Conservation (phyloP, 2,113 vertebrate genomes). For the Pampusana beccarii region DNA sequence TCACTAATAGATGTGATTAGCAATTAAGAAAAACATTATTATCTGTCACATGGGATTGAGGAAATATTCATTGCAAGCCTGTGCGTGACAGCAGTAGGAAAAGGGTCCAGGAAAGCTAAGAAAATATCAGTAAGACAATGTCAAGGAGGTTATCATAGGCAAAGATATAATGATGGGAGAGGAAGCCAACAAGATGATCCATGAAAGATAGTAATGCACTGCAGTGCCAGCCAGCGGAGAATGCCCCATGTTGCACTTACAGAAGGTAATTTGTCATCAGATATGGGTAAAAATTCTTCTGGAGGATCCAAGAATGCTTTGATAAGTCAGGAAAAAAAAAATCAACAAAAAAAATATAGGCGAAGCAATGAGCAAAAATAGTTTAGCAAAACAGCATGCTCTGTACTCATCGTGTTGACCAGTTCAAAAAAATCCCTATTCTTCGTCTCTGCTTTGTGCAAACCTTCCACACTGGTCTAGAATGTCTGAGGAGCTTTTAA, state of each 20-base stretch:
- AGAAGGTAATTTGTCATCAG: constrained; percentile 14
- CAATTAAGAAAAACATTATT: constrained; percentile 70
- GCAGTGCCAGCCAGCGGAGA: background rate
- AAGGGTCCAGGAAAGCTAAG: constrained; percentile 1
- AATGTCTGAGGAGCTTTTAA: constrained; percentile 2
- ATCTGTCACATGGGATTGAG: constrained; percentile 30
- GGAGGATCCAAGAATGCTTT: background rate
- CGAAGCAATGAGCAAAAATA: background rate
- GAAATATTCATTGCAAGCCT: constrained; percentile 29
- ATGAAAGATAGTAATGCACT: constrained; percentile 4
- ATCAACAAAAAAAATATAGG: background rate
- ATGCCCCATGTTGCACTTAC: background rate
- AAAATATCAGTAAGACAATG: constrained; percentile 5
- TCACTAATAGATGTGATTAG: constrained; percentile 57
- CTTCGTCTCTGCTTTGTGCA: background rate
- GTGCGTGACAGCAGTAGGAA: background rate
- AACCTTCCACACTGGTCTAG: background rate
- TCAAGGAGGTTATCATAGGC: background rate
- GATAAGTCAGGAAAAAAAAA: background rate
- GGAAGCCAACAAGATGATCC: constrained; percentile 19
- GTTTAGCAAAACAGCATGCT: background rate
- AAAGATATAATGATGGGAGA: background rate
- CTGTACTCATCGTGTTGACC: background rate
- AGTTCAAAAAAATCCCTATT: background rate
- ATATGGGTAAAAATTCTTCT: background rate